These are phyloP conservation scores for Ormyrus thymus DNA, from an alignment of 2,888 invertebrate species.

Conservation along the genomic window DNA sequence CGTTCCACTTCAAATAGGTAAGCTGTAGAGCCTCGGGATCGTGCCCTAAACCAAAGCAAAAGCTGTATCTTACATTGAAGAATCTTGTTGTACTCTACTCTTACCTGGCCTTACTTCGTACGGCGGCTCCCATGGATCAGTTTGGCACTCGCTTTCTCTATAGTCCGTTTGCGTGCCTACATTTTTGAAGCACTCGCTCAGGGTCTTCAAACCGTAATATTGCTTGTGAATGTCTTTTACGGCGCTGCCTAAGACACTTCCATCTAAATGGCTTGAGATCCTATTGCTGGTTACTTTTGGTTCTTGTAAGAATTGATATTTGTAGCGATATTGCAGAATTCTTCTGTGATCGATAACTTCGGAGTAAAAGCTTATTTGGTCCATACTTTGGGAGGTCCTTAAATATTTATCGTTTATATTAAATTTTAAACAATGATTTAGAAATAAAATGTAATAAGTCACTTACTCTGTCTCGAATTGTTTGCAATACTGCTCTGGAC, in stretches of 20 bases:
- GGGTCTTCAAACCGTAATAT: conserved; percentile 7
- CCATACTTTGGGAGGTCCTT: too few species aligned
- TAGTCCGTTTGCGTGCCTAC: conserved; percentile 81
- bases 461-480: too few species aligned
- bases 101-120: conserved; percentile 74
- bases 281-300: conserved; percentile 18
- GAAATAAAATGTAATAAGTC: too few species aligned
- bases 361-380: too few species aligned
- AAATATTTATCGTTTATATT: too few species aligned
- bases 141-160: conserved; percentile 86
- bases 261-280: conserved; percentile 49
- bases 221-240: conserved; percentile 31
- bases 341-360: neutral
- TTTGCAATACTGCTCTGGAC: neutral
- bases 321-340: neutral
- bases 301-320: neutral
- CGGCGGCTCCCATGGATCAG: conserved; percentile 85
- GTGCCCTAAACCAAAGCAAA: conserved; percentile 12
- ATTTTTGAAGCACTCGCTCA: conserved; percentile 12
- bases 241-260: conserved; percentile 40
- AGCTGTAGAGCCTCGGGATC: conserved; percentile 82
- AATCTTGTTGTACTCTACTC: neutral
- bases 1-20: conserved; percentile 80
- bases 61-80: neutral
- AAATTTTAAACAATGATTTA: too few species aligned